Conservation (phyloP, 2,888 invertebrate species). For the Ochropleura plecta region DNA sequence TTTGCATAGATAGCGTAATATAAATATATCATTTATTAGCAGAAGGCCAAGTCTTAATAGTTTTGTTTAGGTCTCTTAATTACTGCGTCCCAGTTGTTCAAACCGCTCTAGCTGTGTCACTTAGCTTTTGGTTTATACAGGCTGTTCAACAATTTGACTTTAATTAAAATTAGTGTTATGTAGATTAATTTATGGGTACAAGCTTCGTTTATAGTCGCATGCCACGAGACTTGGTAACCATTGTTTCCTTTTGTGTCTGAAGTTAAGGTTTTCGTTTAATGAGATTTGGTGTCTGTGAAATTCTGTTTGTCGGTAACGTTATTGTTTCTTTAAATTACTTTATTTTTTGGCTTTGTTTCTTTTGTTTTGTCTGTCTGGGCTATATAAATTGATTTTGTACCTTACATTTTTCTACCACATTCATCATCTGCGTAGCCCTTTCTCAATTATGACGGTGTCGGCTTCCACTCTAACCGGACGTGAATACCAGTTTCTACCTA, state of each 20-base stretch:
- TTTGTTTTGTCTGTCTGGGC: no score
- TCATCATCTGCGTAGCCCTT: neutral
- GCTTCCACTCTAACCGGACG: no score
- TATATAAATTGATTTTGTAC: neutral
- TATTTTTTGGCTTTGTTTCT: neutral
- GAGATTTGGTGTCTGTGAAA: slow-evolving; percentile 20
- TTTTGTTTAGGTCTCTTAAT: slow-evolving; percentile 67
- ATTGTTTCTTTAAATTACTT: neutral
- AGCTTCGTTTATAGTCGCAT: slow-evolving; percentile 14
- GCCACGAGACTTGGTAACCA: slow-evolving; percentile 1
- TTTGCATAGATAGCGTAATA: slow-evolving; percentile 38
- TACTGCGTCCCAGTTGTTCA: slow-evolving; percentile 62
- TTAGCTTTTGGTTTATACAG: slow-evolving; percentile 53
- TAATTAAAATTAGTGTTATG: slow-evolving; percentile 51
- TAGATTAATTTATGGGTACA: slow-evolving; percentile 41
- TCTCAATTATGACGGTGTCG: no score
- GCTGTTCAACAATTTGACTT: slow-evolving; percentile 43
- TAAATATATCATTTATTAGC: slow-evolving; percentile 54
- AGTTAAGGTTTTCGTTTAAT: slow-evolving; percentile 20
- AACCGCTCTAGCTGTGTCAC: slow-evolving; percentile 43
- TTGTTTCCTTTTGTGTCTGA: slow-evolving; percentile 26
- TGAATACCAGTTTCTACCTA: no score
- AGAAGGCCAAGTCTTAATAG: slow-evolving; percentile 64
- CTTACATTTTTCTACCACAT: neutral
- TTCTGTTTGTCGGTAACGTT: neutral